A percentile compares a stretch with the other conserved stretches of the same genome.
Conservation (phyloP, 2,888 invertebrate species). For the Stenoptilia bipunctidactyla region DNA sequence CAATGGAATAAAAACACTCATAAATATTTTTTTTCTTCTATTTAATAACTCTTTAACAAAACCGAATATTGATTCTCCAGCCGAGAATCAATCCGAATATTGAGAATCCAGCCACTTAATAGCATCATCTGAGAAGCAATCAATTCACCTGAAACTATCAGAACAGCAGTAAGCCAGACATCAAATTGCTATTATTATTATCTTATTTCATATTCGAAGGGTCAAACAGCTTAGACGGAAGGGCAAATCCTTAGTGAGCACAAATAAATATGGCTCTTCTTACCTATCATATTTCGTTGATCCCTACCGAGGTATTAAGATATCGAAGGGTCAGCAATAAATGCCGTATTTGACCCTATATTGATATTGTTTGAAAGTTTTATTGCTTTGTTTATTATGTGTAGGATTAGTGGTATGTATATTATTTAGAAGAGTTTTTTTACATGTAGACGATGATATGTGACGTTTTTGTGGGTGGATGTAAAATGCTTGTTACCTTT, state of each 20-base stretch:
- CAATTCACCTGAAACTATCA: no score
- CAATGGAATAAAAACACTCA: no score
- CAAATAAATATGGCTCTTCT: conserved; percentile 58
- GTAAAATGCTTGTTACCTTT: no score
- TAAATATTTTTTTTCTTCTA: no score
- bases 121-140: neutral
- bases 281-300: conserved; percentile 62
- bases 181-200: neutral
- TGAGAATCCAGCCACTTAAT: no score
- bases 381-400: conserved; percentile 15
- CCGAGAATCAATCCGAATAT: no score
- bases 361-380: conserved; percentile 35
- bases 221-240: conserved; percentile 55
- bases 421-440: no score
- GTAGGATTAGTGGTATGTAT: neutral
- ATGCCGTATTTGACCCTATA: neutral
- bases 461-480: no score
- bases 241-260: conserved; percentile 58
- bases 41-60: no score
- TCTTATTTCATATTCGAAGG: conserved; percentile 36
- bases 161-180: no score
- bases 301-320: conserved; percentile 44
- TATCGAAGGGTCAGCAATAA: conserved; percentile 48
- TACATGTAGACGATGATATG: no score
- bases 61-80: no score